Conservation (phyloP, 2,888 invertebrate species). For the Thymelicus acteon region DNA sequence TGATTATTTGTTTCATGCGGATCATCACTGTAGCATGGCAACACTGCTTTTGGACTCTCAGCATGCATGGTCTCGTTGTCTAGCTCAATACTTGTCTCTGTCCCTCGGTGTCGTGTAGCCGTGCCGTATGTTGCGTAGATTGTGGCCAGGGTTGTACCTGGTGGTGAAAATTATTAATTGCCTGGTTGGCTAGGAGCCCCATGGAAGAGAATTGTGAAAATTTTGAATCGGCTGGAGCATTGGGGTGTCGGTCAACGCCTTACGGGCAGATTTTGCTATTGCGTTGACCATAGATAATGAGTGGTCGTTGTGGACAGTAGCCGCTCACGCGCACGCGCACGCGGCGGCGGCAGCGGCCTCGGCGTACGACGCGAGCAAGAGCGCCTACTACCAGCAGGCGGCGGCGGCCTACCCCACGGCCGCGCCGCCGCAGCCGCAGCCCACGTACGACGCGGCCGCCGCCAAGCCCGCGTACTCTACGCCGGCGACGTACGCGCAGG, state of each 20-base stretch:
- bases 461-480: constrained; percentile 90
- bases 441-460: constrained; percentile 83
- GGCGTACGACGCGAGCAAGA: constrained; percentile 92
- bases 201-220: not conserved
- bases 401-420: constrained; percentile 86
- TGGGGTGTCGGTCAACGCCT: too few relatives aligned
- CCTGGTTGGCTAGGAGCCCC: not conserved
- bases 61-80: not conserved
- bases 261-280: too few relatives aligned
- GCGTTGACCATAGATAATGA: not conserved
- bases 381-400: constrained; percentile 94
- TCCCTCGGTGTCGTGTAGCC: constrained; percentile 1
- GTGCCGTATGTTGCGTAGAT: constrained; percentile 2
- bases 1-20: not conserved
- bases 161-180: not conserved
- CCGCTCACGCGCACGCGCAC: constrained; percentile 78
- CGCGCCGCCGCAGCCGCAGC: constrained; percentile 86
- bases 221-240: too few relatives aligned
- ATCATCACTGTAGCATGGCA: constrained; percentile 6
- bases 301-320: constrained; percentile 54
- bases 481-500: constrained; percentile 88
- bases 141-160: not conserved
- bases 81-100: constrained; percentile 1
- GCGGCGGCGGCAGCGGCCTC: constrained; percentile 84
- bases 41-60: not conserved